Evolutionary conservation across 2,888 invertebrate genomes (phyloP).

Genomic region (Hyposoter didymator): DNA sequence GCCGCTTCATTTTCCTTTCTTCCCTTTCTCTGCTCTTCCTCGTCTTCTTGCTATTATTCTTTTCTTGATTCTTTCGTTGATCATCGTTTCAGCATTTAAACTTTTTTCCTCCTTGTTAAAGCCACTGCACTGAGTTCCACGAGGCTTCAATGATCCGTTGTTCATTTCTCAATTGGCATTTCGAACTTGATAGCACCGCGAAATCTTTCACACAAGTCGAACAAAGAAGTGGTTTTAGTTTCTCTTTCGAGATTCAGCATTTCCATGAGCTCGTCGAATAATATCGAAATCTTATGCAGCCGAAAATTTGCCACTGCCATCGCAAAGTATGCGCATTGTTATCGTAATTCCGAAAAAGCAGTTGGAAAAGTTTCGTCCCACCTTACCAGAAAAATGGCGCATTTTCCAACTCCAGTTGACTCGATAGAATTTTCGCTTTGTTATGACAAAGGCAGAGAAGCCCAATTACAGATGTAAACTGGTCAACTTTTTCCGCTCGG

Average conservation of each 20-base stretch:
- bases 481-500: not conserved
- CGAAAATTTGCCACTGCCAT: not conserved
- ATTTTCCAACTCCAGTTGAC: too few species aligned
- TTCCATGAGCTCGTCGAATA: not conserved
- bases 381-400: too few species aligned
- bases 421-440: too few species aligned
- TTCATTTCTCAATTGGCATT: conserved; percentile 26
- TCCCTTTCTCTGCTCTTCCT: not conserved
- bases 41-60: conserved; percentile 1
- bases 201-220: not conserved
- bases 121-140: not conserved
- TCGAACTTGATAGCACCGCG: not conserved
- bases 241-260: not conserved
- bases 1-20: conserved; percentile 6
- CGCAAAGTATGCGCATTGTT: too few species aligned
- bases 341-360: too few species aligned
- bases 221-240: not conserved
- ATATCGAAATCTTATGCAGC: not conserved
- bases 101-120: conserved; percentile 13
- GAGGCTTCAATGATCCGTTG: conserved; percentile 21
- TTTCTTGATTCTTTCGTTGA: conserved; percentile 40
- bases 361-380: too few species aligned
- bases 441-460: not conserved
- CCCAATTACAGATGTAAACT: not conserved
- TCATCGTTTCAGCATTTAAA: conserved; percentile 68